These are phyloP conservation scores for Lepidurus arcticus DNA, from an alignment of 1,140 invertebrate genomes.

Conservation along the genomic window DNA sequence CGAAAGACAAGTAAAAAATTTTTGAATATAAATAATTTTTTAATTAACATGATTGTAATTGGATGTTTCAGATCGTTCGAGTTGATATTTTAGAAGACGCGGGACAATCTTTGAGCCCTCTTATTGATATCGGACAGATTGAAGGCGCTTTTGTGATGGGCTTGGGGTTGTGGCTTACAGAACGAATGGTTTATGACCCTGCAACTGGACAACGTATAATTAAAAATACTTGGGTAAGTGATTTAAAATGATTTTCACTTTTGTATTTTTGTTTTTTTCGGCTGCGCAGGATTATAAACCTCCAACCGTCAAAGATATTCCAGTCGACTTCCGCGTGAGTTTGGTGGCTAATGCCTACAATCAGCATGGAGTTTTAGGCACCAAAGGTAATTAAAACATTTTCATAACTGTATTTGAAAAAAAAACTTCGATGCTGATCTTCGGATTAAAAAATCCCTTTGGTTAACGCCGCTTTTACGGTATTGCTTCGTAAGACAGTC, in stretches of 20 bases:
- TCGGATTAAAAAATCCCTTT: neutral
- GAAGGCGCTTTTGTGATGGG: constrained; percentile 50
- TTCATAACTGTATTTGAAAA: neutral
- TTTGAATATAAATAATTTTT: neutral
- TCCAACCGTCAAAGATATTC: constrained; percentile 43
- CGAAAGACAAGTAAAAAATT: constrained; percentile 15
- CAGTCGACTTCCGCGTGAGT: constrained; percentile 45
- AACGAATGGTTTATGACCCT: constrained; percentile 44
- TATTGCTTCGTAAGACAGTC: neutral
- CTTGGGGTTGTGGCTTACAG: constrained; percentile 44
- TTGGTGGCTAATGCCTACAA: constrained; percentile 45
- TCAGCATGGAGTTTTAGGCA: constrained; percentile 34
- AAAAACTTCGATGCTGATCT: too few species aligned
- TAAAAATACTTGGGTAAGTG: constrained; percentile 37
- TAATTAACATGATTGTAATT: neutral
- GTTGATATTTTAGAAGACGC: constrained; percentile 43
- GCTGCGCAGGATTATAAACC: constrained; percentile 36
- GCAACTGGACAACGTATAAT: constrained; percentile 37
- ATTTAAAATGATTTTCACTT: neutral
- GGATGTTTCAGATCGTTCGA: neutral
- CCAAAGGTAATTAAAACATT: constrained; percentile 34
- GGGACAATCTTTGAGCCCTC: constrained; percentile 42
- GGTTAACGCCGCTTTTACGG: neutral
- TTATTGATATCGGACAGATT: constrained; percentile 47
- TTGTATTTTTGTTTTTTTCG: neutral